Base-by-base conservation (phyloP, 92 coral and sea anemone genomes). In the Phenganax subtilis region DNA sequence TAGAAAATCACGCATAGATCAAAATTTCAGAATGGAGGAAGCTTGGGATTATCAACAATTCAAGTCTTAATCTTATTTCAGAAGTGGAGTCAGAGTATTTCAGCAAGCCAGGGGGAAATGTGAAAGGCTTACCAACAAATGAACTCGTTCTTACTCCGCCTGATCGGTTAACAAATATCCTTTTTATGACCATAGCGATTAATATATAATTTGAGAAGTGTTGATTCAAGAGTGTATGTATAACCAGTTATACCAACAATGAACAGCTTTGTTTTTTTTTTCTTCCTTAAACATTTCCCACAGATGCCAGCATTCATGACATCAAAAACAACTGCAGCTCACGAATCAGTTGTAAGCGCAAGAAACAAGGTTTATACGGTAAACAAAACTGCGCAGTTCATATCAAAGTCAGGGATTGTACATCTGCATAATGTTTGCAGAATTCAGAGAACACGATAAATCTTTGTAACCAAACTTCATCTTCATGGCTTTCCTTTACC, bases 51-150 rank as follows among this genome's bases (percentile, higher is more conserved):
- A 7, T 59, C 7, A 20, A 59, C 65, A 7, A 1, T 59, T 59
- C 15, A 59, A 59, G 25, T 59, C 65, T 59, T 20, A 59, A 59
- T 14, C 51, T 16, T 29, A 12, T 73, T 54, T 15, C 7, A 79
- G 83, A 63, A 63, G 25, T n/a, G 12, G 74, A 63, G 12, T 28
- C 74, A 64, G 83, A 79, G 29, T 64, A 63, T 71, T 87, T 51
- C 84, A 94, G 96, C 87, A 73, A 92, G 90, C 76, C 79, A 87
- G 84, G 81, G 85, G 6, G 92, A 37, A 86, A 88, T 47, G 92
- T 94, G 97, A 94, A 91, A 82, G 97, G 98, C 51, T 86, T 94
- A 12, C 97, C 97, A n/a, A 94, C 91, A 3, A 91, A 92, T 58
- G 98, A 90, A 71, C 88, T 94, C 10, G 91, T 85, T 6, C 85